Evolutionary conservation across 2,888 invertebrate species (phyloP), one percentile per base, ranked within the genome.

Genomic region (Eueremaeus valkanovi): DNA sequence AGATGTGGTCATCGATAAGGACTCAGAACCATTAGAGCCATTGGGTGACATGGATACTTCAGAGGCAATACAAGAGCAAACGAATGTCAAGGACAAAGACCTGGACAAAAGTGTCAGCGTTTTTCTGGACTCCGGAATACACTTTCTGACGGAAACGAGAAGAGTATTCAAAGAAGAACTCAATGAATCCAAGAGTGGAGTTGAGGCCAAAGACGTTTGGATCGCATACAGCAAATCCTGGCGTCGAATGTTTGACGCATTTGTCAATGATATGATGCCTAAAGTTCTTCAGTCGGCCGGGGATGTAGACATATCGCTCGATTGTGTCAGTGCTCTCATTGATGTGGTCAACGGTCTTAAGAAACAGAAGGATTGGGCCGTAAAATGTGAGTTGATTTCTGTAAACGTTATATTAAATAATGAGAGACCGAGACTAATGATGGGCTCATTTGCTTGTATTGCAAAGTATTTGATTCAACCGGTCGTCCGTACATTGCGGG

Each of bases 11-110:
- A n/a, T n/a, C n/a, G n/a, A n/a, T n/a, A n/a, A 78, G 55, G 77
- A 78, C 74, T 73, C 75, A 5, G 75, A 76, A n/a, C 76, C 74
- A 66, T 77, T 77, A n/a, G 78, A 78, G 24, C 75, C 77, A 45
- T 77, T 77, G 42, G 76, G 75, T 13, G 76, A 77, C 11, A 63
- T 76, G 63, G 78, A 77, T 21, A 33, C 18, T 3, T 11, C 18
- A 11, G 16, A 11, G 16, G 45, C 45, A 8, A 45, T 11, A 45
- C 36, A 8, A 8, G 45, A n/a, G n/a, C n/a, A n/a, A n/a, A n/a
- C n/a, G n/a, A n/a, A n/a, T n/a, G n/a, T n/a, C n/a, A n/a, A 11
- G 45, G 45, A 45, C 45, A 45, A 45, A 45, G 13, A 45, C 29
- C n/a, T 66, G 36, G 66, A 66, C 31, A n/a, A 36, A 1, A 33